These are phyloP conservation scores for Scaptodrosophila lebanonensis DNA, from an alignment of 1,140 invertebrate genomes.

Conservation along the genomic window DNA sequence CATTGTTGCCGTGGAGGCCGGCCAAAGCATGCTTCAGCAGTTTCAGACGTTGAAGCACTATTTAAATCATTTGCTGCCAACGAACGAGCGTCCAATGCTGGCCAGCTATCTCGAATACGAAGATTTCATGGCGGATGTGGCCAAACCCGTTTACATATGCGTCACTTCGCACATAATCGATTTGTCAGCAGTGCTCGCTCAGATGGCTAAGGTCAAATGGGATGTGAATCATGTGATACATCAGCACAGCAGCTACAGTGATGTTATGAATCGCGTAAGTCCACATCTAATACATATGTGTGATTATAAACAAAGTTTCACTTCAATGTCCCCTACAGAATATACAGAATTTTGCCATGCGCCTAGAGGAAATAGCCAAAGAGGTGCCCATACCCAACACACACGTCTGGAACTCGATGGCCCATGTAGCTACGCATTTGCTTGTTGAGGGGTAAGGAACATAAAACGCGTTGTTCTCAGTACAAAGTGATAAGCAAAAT, in stretches of 20 bases:
- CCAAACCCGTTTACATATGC: slow-evolving; percentile 90
- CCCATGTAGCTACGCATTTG: slow-evolving; percentile 88
- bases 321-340: too few species aligned
- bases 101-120: slow-evolving; percentile 77
- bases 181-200: slow-evolving; percentile 84
- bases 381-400: slow-evolving; percentile 85
- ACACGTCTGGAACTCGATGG: slow-evolving; percentile 91
- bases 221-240: slow-evolving; percentile 96
- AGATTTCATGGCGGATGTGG: slow-evolving; percentile 81
- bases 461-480: background rate
- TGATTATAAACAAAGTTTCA: background rate
- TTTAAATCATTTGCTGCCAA: slow-evolving; percentile 84
- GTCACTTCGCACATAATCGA: slow-evolving; percentile 89
- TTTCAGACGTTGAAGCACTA: slow-evolving; percentile 90
- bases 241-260: slow-evolving; percentile 94
- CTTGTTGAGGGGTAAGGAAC: slow-evolving; percentile 91
- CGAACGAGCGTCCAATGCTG: slow-evolving; percentile 75
- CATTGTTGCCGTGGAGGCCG: slow-evolving; percentile 93
- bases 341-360: slow-evolving; percentile 87
- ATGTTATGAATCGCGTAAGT: slow-evolving; percentile 82
- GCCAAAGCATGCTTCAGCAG: slow-evolving; percentile 92
- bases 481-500: too few species aligned
- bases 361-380: slow-evolving; percentile 83
- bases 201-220: slow-evolving; percentile 97
- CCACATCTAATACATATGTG: background rate